Conservation (phyloP, 1,140 invertebrate genomes). For the Bombus waltoni region DNA sequence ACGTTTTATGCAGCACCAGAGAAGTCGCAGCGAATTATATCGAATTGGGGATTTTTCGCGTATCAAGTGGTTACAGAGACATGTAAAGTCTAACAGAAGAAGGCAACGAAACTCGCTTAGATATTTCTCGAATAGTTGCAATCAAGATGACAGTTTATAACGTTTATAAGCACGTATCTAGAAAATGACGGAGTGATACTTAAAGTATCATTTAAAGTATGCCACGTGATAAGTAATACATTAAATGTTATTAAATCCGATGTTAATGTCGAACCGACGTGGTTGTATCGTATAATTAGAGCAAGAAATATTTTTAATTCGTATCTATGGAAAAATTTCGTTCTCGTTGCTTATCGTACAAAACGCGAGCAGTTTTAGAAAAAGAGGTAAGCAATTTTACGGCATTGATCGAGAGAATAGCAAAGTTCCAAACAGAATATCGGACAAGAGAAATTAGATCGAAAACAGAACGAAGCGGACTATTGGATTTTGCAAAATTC, state of each 20-base stretch:
- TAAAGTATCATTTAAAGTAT: too few relatives aligned
- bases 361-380: background rate
- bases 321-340: background rate
- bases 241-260: too few relatives aligned
- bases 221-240: too few relatives aligned
- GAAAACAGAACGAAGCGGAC: background rate
- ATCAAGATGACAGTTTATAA: background rate
- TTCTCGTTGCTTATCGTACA: background rate
- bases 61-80: background rate
- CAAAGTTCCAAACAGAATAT: background rate
- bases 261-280: too few relatives aligned
- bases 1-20: background rate
- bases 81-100: background rate
- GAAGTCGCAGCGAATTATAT: background rate
- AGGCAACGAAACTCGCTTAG: too few relatives aligned
- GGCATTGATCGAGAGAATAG: too few relatives aligned
- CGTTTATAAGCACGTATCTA: background rate
- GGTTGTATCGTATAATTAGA: too few relatives aligned
- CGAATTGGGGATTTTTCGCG: background rate
- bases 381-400: background rate
- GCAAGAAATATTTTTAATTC: background rate
- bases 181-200: background rate
- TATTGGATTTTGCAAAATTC: conserved; percentile 14
- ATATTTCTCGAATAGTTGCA: background rate
- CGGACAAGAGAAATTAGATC: background rate